These are phyloP conservation scores for Bibio marci DNA, from an alignment of 2,888 invertebrate genomes.

Conservation along the genomic window DNA sequence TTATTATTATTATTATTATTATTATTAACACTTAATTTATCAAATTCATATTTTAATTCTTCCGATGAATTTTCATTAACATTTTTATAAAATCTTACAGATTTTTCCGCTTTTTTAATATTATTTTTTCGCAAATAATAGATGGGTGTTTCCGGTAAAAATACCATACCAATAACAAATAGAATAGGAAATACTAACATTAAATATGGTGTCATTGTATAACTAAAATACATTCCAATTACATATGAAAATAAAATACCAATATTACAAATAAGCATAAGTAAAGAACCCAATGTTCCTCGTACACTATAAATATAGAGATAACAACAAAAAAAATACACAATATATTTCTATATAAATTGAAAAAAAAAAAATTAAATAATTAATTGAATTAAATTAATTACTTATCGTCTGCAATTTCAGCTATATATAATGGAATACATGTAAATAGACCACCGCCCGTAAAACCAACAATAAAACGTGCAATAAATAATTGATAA, in stretches of 20 bases:
- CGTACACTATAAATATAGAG: conserved; percentile 3
- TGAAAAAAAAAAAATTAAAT: neutral
- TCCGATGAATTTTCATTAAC: neutral
- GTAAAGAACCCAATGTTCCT: conserved; percentile 13
- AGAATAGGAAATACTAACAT: conserved; percentile 16
- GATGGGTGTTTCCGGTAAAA: conserved; percentile 23
- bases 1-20: too few species aligned
- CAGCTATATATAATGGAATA: conserved; percentile 21
- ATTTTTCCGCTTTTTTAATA: neutral
- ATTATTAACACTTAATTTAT: too few species aligned
- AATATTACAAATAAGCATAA: conserved; percentile 17
- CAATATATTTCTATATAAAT: neutral
- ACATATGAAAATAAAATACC: conserved; percentile 19
- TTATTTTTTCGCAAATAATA: conserved; percentile 10
- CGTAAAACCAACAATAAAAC: conserved; percentile 19
- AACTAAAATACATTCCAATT: conserved; percentile 15
- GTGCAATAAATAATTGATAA: conserved; percentile 20
- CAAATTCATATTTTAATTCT: too few species aligned
- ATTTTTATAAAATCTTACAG: neutral
- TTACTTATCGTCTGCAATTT: conserved; percentile 17
- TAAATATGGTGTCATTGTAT: conserved; percentile 15
- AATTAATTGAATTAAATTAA: conserved; percentile 17
- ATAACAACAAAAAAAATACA: neutral
- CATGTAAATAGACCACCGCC: conserved; percentile 19
- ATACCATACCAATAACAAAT: conserved; percentile 20